Evolutionary conservation across 2,888 invertebrate genomes (phyloP).

Genomic region (Lycaena phlaeas): DNA sequence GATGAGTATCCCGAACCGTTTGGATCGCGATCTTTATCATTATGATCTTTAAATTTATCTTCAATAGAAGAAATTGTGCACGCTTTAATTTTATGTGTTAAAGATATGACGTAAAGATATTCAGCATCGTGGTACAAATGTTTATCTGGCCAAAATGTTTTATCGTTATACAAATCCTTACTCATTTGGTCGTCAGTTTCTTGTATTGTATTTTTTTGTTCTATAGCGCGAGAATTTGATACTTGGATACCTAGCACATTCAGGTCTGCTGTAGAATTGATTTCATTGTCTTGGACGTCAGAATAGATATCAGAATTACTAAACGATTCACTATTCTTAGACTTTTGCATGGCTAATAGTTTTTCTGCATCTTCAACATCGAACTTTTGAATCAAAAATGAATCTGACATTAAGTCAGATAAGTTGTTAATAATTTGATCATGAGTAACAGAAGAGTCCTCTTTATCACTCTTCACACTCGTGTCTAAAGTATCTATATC

Average conservation of each 20-base stretch:
- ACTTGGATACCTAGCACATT: not conserved
- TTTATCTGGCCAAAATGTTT: conserved; percentile 75
- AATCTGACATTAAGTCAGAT: conserved; percentile 55
- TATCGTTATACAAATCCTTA: conserved; percentile 50
- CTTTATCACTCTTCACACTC: not conserved
- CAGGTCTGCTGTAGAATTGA: not conserved
- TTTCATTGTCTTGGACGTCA: not conserved
- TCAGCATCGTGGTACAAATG: conserved; percentile 78
- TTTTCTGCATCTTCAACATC: conserved; percentile 19
- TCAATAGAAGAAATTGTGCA: conserved; percentile 29
- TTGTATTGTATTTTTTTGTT: too few relatives aligned
- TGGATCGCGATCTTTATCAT: conserved; percentile 75
- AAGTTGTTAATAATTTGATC: conserved; percentile 20
- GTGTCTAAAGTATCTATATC: not conserved
- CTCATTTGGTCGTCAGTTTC: conserved; percentile 22
- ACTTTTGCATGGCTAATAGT: conserved; percentile 14
- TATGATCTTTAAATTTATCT: conserved; percentile 52
- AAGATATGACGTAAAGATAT: conserved; percentile 69
- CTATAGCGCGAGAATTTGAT: conserved; percentile 29
- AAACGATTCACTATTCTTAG: conserved; percentile 69
- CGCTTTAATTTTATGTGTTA: conserved; percentile 59
- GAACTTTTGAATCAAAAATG: conserved; percentile 75
- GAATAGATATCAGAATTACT: not conserved
- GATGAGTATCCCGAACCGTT: conserved; percentile 74
- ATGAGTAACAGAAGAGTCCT: conserved; percentile 35